These are phyloP conservation scores for Aproaerema taeniolella DNA, from an alignment of 2,888 invertebrate genomes.

Conservation along the genomic window DNA sequence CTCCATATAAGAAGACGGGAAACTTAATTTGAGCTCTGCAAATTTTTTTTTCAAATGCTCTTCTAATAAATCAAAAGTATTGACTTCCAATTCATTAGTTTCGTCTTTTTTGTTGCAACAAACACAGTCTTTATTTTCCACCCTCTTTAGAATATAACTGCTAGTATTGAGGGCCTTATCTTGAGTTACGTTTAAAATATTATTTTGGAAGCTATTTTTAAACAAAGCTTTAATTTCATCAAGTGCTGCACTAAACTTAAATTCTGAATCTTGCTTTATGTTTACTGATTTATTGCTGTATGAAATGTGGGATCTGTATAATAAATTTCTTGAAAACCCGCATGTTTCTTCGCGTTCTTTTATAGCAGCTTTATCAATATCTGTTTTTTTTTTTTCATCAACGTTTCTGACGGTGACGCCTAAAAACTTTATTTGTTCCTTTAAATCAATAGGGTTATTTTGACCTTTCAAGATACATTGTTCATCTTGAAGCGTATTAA, in stretches of 20 bases:
- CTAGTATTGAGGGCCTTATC: constrained; percentile 30
- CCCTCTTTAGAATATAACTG: constrained; percentile 21
- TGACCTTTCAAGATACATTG: no score
- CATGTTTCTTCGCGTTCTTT: no score
- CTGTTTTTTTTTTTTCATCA: constrained; percentile 16
- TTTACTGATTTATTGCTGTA: no score
- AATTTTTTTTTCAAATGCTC: constrained; percentile 53
- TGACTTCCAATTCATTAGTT: constrained; percentile 52
- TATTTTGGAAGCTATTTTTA: constrained; percentile 21
- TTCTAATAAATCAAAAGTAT: constrained; percentile 54
- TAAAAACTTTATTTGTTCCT: constrained; percentile 51
- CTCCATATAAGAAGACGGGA: constrained; percentile 37
- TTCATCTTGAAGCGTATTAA: no score
- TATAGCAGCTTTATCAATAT: no score
- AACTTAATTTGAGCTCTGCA: constrained; percentile 38
- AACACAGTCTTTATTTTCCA: constrained; percentile 33
- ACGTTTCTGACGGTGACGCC: constrained; percentile 49
- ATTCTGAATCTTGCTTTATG: constrained; percentile 26
- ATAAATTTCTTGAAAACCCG: no score
- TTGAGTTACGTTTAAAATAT: constrained; percentile 16
- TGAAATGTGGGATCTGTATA: no score
- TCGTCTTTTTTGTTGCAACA: constrained; percentile 40
- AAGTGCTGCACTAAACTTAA: no score
- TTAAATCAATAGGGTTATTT: no score
- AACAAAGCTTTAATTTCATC: constrained; percentile 26